Percentiles rank a stretch among this genome's conserved stretches.
phyloP scores from a whole-genome alignment of 2,113 vertebrate species.

The Delphinus delphis region DNA sequence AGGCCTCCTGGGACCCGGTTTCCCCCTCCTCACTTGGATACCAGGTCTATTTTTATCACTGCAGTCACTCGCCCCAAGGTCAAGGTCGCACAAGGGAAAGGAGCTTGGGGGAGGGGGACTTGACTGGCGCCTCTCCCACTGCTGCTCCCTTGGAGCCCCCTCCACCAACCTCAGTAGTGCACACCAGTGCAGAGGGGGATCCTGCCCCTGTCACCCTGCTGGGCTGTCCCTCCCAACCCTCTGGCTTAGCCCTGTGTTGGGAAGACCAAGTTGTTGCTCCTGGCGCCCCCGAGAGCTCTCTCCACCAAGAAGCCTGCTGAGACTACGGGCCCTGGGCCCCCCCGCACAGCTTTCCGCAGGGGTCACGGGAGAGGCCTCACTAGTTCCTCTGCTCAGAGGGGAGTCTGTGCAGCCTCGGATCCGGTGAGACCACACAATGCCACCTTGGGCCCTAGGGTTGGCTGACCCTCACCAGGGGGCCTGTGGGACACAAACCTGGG shows the following conservation, averaged over 20 bases:
- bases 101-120: neutral
- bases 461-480: neutral
- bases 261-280: neutral
- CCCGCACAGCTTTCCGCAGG: neutral
- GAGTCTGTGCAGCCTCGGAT: neutral
- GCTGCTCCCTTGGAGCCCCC: neutral
- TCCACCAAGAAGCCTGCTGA: neutral
- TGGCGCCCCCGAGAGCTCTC: neutral
- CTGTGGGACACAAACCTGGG: neutral
- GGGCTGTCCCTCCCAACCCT: neutral
- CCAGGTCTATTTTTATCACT: slow-evolving; percentile 67
- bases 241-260: neutral
- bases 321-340: neutral
- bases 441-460: too few species aligned
- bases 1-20: slow-evolving; percentile 17
- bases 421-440: neutral
- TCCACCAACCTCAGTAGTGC: neutral
- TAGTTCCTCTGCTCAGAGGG: neutral
- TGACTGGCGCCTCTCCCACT: neutral
- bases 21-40: slow-evolving; percentile 60
- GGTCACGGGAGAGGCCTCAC: neutral
- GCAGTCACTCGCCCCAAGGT: slow-evolving; percentile 55
- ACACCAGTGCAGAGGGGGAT: neutral
- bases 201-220: neutral
- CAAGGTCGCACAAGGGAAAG: slow-evolving; percentile 49